Base-by-base conservation (phyloP, 2,797 vertebrate genomes). In the Botia kubotai region DNA sequence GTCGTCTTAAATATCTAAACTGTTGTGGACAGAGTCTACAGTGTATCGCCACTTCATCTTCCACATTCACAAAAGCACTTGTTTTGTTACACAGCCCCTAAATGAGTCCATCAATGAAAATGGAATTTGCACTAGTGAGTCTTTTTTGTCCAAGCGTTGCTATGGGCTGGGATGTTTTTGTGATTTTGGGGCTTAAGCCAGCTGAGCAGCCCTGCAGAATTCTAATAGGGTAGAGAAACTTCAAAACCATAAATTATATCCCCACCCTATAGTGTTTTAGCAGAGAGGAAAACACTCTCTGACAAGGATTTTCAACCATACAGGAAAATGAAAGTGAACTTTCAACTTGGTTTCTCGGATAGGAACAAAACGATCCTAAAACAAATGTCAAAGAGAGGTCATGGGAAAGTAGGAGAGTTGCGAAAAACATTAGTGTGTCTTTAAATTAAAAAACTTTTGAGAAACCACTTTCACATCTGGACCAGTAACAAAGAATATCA, bases 241-340 rank as follows among this genome's bases (percentile, higher is more conserved):
- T 74, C 23, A 74, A 74, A 74, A 80, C 79, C 67, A 80, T 80
- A 74, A 74, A 80, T 80, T 74, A 80, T 68, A 58, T 62, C n/a
- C 3, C 36, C 60, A 58, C 39, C 71, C 71, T 60, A 55, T 60
- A 80, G 69, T 63, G 77, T 19, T 71, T 67, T 3, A 67, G 62
- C 14, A 26, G 11, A 4, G n/a, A 39, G 19, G 46, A 66, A 68
- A 43, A 80, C 67, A 71, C n/a, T 5, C 67, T 11, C 2, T 1
- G 55, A 66, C 29, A 65, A 39, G 33, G 33, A 66, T 43, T 71
- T 78, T 60, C 26, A 71, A 21, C 62, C 33, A 29, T 58, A 26
- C 14, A 48, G 63, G 55, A 46, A 58, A 74, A 80, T 58, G 5
- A 68, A 60, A 73, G 50, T 67, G 29, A 62, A 66, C 36, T 57